phyloP scores from a whole-genome alignment of 2,113 vertebrate genomes.

The Calonectris borealis region DNA sequence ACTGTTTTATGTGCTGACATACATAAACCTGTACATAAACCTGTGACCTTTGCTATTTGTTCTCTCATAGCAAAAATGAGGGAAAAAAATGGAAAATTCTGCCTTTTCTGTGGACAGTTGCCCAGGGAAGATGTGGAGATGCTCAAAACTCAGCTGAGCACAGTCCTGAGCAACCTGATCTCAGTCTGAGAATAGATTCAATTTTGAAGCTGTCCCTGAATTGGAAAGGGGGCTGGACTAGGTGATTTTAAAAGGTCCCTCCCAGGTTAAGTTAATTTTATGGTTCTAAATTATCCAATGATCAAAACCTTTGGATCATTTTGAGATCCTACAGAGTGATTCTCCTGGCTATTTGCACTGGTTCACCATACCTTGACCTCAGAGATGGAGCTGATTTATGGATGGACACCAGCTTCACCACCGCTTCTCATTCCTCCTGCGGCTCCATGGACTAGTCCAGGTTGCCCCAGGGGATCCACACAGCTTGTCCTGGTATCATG shows the following conservation, averaged over 20 bases:
- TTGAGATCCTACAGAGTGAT: neutral
- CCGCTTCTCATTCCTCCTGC: neutral
- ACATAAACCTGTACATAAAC: neutral
- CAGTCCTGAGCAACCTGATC: neutral
- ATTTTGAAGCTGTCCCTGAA: neutral
- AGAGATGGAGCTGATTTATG: neutral
- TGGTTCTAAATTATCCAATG: neutral
- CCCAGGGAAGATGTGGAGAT: neutral
- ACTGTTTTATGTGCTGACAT: neutral
- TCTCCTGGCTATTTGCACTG: neutral
- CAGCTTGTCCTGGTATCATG: neutral
- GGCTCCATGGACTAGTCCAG: neutral
- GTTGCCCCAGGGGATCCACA: neutral
- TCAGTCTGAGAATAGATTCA: neutral
- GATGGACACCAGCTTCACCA: neutral
- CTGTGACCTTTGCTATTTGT: no score
- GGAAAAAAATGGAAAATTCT: neutral
- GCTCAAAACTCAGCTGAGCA: neutral
- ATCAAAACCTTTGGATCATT: neutral
- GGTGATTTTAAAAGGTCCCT: neutral
- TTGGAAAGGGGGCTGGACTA: neutral
- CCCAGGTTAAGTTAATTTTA: neutral
- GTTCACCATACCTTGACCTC: neutral
- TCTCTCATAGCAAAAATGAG: neutral
- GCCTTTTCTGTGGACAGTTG: neutral